phyloP scores from a whole-genome alignment of 2,797 vertebrate genomes.

The Amblyraja radiata region DNA sequence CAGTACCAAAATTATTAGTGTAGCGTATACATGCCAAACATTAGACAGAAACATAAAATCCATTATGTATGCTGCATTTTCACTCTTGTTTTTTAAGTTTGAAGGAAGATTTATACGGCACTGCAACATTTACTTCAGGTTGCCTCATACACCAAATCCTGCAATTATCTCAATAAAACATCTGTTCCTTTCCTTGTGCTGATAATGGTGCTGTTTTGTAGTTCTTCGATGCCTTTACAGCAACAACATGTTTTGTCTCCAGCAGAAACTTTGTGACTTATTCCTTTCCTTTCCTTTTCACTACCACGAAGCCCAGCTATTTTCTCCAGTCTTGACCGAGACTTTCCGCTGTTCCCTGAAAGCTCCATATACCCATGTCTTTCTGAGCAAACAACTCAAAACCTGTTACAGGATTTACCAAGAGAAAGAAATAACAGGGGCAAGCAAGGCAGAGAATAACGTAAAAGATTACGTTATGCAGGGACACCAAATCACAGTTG shows the following conservation, averaged over 20 bases:
- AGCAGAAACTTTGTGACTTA: not conserved
- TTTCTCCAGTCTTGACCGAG: not conserved
- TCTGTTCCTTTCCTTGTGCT: slow-evolving; percentile 8
- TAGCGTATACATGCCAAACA: not conserved
- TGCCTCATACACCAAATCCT: not conserved
- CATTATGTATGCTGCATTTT: not conserved
- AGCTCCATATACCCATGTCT: not conserved
- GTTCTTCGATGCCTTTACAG: not conserved
- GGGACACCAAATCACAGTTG: not conserved
- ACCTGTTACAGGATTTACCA: not conserved
- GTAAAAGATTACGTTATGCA: not conserved
- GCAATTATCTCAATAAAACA: slow-evolving; percentile 23
- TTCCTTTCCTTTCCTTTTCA: not conserved
- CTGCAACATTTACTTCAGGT: not conserved
- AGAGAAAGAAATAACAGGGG: not conserved
- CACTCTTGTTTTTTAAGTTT: not conserved
- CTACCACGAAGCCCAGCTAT: not conserved
- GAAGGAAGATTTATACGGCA: not conserved
- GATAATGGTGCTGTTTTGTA: not conserved
- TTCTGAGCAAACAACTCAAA: not conserved
- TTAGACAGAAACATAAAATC: not conserved
- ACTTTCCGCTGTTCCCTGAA: not conserved
- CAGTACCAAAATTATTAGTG: not conserved
- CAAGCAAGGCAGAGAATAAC: not conserved
- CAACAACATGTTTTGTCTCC: not conserved